phyloP scores from a whole-genome alignment of 2,113 vertebrate genomes.

The Notothenia coriiceps region DNA sequence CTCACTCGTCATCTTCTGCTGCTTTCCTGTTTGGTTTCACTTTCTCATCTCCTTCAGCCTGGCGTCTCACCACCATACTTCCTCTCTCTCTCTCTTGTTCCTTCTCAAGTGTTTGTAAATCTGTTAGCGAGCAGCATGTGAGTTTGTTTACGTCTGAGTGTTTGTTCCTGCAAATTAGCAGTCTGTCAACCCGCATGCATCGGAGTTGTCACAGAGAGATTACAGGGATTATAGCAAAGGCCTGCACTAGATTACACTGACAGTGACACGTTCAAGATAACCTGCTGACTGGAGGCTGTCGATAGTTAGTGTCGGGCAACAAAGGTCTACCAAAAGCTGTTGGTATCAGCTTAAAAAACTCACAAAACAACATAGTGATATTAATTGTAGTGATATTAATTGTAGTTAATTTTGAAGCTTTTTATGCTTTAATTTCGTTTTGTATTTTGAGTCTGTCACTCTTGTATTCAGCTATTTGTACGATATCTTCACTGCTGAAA shows the following conservation, averaged over 20 bases:
- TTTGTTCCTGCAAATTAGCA: too few relatives aligned
- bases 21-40: background rate
- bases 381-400: background rate
- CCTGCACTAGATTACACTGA: conserved; percentile 72
- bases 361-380: background rate
- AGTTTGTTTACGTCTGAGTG: conserved; percentile 34
- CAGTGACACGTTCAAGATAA: conserved; percentile 52
- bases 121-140: background rate
- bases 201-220: conserved; percentile 62
- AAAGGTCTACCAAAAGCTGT: background rate
- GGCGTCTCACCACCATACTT: background rate
- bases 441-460: too few relatives aligned
- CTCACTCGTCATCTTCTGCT: conserved; percentile 4
- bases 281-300: conserved; percentile 57
- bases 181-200: background rate
- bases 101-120: too few relatives aligned
- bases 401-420: background rate
- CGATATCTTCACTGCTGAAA: background rate
- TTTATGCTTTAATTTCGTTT: background rate
- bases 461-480: background rate
- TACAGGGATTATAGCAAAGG: conserved; percentile 75
- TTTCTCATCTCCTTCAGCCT: background rate
- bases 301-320: conserved; percentile 12
- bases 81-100: background rate
- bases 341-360: background rate